phyloP scores from a whole-genome alignment of 2,888 invertebrate species.

The Lycophotia porphyrea region DNA sequence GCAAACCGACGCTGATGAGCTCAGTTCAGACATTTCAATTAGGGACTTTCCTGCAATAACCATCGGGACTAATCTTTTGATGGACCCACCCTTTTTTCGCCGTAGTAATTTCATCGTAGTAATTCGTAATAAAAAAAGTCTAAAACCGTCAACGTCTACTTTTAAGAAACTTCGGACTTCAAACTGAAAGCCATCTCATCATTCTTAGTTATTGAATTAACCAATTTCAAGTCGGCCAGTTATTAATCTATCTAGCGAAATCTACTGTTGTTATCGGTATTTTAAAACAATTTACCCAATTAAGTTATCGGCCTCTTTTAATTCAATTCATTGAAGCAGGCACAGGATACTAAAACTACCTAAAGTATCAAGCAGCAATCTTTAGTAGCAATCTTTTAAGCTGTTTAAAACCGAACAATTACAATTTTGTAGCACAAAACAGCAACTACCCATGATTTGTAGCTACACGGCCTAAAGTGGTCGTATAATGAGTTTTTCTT shows the following conservation, averaged over 20 bases:
- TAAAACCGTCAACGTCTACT: background rate
- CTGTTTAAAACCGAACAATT: background rate
- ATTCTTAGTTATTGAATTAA: slow-evolving; percentile 47
- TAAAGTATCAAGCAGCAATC: background rate
- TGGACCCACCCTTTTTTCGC: background rate
- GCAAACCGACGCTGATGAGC: slow-evolving; percentile 13
- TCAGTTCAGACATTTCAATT: slow-evolving; percentile 18
- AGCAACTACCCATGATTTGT: background rate
- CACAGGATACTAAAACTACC: no score
- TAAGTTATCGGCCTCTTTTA: slow-evolving; percentile 3
- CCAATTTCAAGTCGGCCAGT: slow-evolving; percentile 18
- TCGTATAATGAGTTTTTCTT: background rate
- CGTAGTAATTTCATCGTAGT: no score
- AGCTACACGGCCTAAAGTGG: background rate
- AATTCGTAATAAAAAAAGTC: no score
- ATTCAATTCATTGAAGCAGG: background rate
- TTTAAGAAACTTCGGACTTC: background rate
- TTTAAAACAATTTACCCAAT: slow-evolving; percentile 32
- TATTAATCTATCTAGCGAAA: slow-evolving; percentile 25
- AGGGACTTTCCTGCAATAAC: background rate
- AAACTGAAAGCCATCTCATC: slow-evolving; percentile 15
- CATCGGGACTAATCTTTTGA: background rate
- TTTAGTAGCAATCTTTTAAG: background rate
- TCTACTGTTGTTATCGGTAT: slow-evolving; percentile 30
- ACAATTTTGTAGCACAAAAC: background rate